A percentile compares a stretch with the other conserved stretches of the same genome.
Conservation (phyloP, 1,140 invertebrate species). For the Drosophila erecta region DNA sequence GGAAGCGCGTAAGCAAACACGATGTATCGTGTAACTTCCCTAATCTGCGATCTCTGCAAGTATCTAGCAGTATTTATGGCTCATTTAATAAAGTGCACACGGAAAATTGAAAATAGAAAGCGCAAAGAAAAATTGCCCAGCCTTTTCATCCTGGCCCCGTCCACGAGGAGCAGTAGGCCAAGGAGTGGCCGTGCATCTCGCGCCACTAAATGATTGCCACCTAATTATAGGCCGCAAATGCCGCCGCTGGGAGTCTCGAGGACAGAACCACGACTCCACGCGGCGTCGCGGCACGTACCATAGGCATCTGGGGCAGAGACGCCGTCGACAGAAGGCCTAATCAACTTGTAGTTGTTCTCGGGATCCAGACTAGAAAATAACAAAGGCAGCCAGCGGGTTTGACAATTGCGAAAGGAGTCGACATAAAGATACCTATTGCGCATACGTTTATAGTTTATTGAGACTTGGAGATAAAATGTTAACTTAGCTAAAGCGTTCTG, state of each 20-base stretch:
- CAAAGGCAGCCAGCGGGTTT: constrained; percentile 16
- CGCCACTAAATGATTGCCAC: constrained; percentile 57
- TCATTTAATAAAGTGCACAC: constrained; percentile 45
- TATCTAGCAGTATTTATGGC: constrained; percentile 53
- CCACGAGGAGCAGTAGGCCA: constrained; percentile 14
- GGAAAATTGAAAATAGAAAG: constrained; percentile 48
- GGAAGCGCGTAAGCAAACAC: neutral
- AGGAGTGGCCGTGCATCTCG: constrained; percentile 46
- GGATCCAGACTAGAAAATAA: constrained; percentile 39
- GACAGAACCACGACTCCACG: constrained; percentile 26
- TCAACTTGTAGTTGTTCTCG: constrained; percentile 41
- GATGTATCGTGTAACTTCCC: constrained; percentile 25
- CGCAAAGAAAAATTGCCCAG: constrained; percentile 44
- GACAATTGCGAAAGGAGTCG: neutral
- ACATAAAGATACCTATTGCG: constrained; percentile 17
- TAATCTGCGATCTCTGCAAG: constrained; percentile 41
- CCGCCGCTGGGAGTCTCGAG: constrained; percentile 48
- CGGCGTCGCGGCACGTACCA: constrained; percentile 42
- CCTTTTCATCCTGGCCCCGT: constrained; percentile 22
- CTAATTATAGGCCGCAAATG: constrained; percentile 57
- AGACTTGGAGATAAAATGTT: no score
- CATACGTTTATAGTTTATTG: neutral
- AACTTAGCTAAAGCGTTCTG: neutral
- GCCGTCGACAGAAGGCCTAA: constrained; percentile 46
- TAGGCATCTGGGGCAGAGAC: constrained; percentile 23